These are phyloP conservation scores for Microtus agrestis DNA, from an alignment of 2,797 vertebrate genomes.

Conservation along the genomic window DNA sequence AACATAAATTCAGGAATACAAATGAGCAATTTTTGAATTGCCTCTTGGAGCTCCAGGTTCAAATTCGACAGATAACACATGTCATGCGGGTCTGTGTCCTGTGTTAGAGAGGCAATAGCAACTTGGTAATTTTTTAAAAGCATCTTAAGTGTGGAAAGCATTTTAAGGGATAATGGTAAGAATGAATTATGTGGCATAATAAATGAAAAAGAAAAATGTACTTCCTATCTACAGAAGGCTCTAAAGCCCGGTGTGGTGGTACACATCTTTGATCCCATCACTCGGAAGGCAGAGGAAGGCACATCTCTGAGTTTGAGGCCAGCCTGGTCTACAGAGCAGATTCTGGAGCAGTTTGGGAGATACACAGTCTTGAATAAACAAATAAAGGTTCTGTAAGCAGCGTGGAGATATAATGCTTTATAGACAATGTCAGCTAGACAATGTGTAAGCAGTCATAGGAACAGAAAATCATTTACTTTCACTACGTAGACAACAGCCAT, in stretches of 20 bases:
- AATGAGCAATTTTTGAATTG: not conserved
- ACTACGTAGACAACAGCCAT: not conserved
- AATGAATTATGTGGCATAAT: conserved; percentile 9
- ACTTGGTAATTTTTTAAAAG: not conserved
- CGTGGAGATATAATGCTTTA: not conserved
- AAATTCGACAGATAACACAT: not conserved
- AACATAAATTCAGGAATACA: conserved; percentile 17
- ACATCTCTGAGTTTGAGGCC: not conserved
- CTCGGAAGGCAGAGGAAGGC: not conserved
- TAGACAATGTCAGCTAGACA: not conserved
- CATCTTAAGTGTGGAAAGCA: not conserved
- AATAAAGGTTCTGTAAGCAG: not conserved
- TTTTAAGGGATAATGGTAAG: not conserved
- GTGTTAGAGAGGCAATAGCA: conserved; percentile 11
- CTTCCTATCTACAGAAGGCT: not conserved
- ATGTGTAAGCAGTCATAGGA: not conserved
- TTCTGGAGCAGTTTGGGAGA: too few relatives aligned
- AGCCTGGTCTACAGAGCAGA: not conserved
- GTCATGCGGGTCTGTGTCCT: not conserved
- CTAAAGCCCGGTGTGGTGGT: not conserved
- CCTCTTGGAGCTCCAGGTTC: not conserved
- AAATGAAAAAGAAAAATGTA: not conserved
- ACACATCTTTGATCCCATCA: not conserved
- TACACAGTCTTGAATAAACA: not conserved
- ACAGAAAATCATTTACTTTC: not conserved